Percentiles rank a stretch among this genome's conserved stretches.
Evolutionary conservation across 2,888 invertebrate species (phyloP).

Genomic region (Anaspis maculata): DNA sequence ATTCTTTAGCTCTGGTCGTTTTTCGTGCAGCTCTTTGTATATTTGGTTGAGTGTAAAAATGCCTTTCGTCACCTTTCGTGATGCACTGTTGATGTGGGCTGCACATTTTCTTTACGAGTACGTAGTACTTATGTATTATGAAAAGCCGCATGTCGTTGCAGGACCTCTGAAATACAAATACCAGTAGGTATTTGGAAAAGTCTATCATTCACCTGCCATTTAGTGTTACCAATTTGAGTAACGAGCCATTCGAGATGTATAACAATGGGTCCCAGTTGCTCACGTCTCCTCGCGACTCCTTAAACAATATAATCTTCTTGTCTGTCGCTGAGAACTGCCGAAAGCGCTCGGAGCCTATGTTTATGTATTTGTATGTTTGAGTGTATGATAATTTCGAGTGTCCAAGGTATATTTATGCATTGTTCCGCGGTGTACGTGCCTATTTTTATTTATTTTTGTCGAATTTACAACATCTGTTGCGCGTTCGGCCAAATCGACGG

Average conservation of each 20-base stretch:
- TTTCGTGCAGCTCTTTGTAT: no score
- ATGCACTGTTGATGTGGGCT: no score
- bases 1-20: no score
- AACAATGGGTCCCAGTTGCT: conserved; percentile 21
- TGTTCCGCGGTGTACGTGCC: conserved; percentile 14
- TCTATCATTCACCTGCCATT: conserved; percentile 15
- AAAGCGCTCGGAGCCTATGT: conserved; percentile 22
- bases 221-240: conserved; percentile 17
- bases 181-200: no score
- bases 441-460: conserved; percentile 18
- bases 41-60: no score
- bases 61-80: no score
- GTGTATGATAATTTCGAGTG: conserved; percentile 22
- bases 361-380: conserved; percentile 25
- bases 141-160: no score
- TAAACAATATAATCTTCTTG: conserved; percentile 27
- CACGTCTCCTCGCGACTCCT: conserved; percentile 20
- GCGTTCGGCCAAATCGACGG: conserved; percentile 13
- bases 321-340: conserved; percentile 23
- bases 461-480: conserved; percentile 16
- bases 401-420: conserved; percentile 18
- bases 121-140: no score
- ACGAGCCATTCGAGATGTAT: conserved; percentile 15
- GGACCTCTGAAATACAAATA: no score
- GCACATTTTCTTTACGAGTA: no score